Evolutionary conservation across 1,140 invertebrate species (phyloP), one percentile per base, ranked within the genome.

Genomic region (Oncopeltus fasciatus): DNA sequence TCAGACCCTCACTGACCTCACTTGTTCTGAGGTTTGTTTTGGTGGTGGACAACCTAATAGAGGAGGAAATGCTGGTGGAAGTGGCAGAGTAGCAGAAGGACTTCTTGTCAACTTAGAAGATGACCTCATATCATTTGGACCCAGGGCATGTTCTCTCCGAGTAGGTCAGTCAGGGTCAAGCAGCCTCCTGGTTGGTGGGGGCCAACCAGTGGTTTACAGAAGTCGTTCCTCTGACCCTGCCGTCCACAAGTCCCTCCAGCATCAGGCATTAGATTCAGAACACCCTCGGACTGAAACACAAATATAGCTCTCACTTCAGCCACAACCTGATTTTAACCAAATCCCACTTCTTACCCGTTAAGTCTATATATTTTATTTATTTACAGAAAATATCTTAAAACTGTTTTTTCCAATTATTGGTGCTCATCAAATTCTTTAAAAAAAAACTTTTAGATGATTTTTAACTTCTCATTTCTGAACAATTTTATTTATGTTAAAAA

Each of bases 131-230:
- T 60, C 62, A 8, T 64, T 64, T 49, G 62, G 83, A 9, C 83
- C 86, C 0, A 76, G 85, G 62, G 82, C 84, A 65, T 87, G 85
- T 68, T 82, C 86, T 9, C 77, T 87, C 65, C 74, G 83, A 27
- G 76, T 88, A 59, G 85, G 85, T 66, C 79, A 79, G 1, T 84
- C 84, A 0, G 85, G 85, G 5, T 87, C 84, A 68, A 89, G 88
- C 70, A 87, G 88, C 67, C 71, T 88, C 1, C 70, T 89, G 11
- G 86, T 88, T 70, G 88, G 87, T 68, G 82, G 81, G n/a, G 66
- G 64, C 20, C 38, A 67, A 1, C 69, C 69, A 28, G 57, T 70
- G 9, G 44, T 69, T 2, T 70, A 69, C 47, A 68, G 66, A 64
- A 63, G 67, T 59, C 60, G 67, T 51, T 2, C 57, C 21, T 60